A percentile compares a stretch with the other conserved stretches of the same genome.
Conservation (phyloP, 1,140 invertebrate species). For the Pseudomyrmex concolor region DNA sequence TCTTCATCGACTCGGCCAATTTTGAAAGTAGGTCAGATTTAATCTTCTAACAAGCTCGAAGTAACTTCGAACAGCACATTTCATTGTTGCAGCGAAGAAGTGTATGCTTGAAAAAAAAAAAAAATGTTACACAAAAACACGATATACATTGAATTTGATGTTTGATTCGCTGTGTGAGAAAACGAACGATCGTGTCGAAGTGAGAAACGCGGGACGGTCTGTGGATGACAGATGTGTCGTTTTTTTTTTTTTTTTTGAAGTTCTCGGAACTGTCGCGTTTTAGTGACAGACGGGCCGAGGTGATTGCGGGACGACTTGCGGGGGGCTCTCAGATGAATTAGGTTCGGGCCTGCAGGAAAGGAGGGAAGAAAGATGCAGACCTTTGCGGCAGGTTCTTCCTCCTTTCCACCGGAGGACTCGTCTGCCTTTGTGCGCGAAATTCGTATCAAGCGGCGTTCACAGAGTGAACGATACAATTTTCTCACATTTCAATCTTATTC, state of each 20-base stretch:
- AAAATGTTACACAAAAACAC: conserved; percentile 16
- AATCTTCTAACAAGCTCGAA: neutral
- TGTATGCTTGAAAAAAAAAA: conserved; percentile 33
- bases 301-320: conserved; percentile 39
- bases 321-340: conserved; percentile 73
- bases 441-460: conserved; percentile 66
- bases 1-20: neutral
- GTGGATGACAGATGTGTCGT: conserved; percentile 33
- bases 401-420: conserved; percentile 72
- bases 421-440: conserved; percentile 74
- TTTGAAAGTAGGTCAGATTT: neutral
- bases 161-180: too few species aligned
- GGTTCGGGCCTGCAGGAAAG: conserved; percentile 66
- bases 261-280: conserved; percentile 48
- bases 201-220: neutral
- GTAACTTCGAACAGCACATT: neutral
- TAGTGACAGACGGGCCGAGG: conserved; percentile 33
- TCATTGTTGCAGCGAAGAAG: neutral
- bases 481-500: too few species aligned
- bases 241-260: too few species aligned
- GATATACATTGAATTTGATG: neutral
- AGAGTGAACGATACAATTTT: neutral
- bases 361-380: conserved; percentile 62
- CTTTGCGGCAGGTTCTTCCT: conserved; percentile 78
- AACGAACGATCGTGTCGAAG: neutral